A percentile compares a stretch with the other conserved stretches of the same genome.
Conservation (phyloP, 2,797 vertebrate species). For the Helarctos malayanus region DNA sequence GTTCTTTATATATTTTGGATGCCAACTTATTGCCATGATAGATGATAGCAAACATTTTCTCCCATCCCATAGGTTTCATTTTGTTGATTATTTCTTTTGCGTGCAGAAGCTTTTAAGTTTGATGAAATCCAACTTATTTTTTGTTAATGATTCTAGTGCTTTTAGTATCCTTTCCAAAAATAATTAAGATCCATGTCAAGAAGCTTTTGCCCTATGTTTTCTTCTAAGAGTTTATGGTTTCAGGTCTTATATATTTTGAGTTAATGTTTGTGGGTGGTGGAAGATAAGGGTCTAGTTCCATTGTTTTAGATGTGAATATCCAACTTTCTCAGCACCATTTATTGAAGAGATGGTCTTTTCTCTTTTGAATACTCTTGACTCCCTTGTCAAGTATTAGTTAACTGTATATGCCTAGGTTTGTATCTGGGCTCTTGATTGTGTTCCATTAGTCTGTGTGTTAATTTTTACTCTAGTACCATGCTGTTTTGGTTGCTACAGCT, state of each 20-base stretch:
- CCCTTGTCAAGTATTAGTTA: neutral
- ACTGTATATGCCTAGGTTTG: neutral
- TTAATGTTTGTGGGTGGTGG: neutral
- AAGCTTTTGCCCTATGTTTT: neutral
- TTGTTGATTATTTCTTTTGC: neutral
- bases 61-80: neutral
- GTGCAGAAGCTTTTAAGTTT: neutral
- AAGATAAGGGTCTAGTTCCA: neutral
- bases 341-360: neutral
- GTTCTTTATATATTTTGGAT: neutral
- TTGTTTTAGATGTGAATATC: neutral
- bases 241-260: neutral
- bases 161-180: neutral
- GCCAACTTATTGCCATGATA: neutral
- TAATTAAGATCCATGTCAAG: neutral
- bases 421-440: neutral
- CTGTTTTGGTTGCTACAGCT: neutral
- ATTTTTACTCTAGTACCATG: neutral
- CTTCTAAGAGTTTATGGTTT: neutral
- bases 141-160: neutral
- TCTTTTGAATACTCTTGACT: neutral
- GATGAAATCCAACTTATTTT: neutral
- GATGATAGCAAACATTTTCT: neutral
- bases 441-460: neutral
- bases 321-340: neutral